Base-by-base conservation (phyloP, 1,140 invertebrate genomes). In the Drusus annulatus region DNA sequence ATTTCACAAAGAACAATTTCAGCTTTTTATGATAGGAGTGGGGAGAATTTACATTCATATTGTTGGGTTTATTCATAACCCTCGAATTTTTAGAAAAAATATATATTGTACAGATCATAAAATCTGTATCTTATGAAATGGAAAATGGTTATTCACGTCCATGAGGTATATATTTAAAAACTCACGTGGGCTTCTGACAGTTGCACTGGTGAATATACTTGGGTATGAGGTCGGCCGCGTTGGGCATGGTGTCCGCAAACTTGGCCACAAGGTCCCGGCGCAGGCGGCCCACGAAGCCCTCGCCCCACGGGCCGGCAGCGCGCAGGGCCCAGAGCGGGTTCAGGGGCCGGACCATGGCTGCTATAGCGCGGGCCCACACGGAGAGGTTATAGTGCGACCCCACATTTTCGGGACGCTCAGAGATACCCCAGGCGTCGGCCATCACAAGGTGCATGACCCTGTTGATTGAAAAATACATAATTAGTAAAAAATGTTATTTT, bases 171-270 rank as follows among this genome's bases (percentile, higher is more conserved):
- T 28, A 28, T 36, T 36, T 36, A 36, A 4, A 2, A 28, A 87
- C 90, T 91, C 90, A 95, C 94, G 94, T 95, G 62, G 96, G 95
- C 77, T 90, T 91, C 87, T 96, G 95, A 69, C 93, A 93, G 88
- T 98, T 98, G 82, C 95, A 96, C 84, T 97, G 96, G 88, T 95
- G 96, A 82, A 98, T 93, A 86, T 98, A 98, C 78, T 95, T 92
- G 28, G 94, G 92, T 84, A 98, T 93, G 16, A 93, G 87, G 6
- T 80, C 76, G 74, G 89, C 87, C 19, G 91, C 85, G 75, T 93
- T 91, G 54, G 92, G 91, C 23, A 94, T 85, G 21, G 93, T 54
- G 16, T 87, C 85, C 25, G 91, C 85, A 88, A 95, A 97, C 85
- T 96, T 95, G 81, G 69, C 52, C n/a, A 80, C 76, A 6, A 83